phyloP scores from a whole-genome alignment of 2,888 invertebrate genomes.

The Eugnorisma glareosa region DNA sequence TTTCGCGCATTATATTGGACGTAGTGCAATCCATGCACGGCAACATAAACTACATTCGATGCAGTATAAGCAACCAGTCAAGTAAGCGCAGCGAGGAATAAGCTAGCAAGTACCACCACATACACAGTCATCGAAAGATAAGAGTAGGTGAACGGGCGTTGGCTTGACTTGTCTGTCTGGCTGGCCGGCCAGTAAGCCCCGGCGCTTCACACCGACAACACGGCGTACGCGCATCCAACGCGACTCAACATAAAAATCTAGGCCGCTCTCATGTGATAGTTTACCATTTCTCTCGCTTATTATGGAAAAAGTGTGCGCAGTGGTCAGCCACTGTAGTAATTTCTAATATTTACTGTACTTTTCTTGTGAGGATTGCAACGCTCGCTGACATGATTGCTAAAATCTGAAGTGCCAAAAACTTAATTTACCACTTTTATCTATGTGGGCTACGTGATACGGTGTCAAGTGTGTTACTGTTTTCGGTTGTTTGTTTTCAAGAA shows the following conservation, averaged over 20 bases:
- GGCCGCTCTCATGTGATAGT: constrained; percentile 84
- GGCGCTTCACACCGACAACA: constrained; percentile 81
- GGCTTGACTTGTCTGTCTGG: constrained; percentile 80
- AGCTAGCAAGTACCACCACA: constrained; percentile 72
- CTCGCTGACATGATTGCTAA: constrained; percentile 70
- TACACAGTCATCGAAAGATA: constrained; percentile 85
- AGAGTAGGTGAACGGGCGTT: constrained; percentile 89
- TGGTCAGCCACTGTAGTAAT: constrained; percentile 75
- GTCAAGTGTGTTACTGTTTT: constrained; percentile 80
- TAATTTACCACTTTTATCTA: constrained; percentile 81
- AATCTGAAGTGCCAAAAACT: constrained; percentile 79
- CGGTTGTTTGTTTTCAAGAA: constrained; percentile 73
- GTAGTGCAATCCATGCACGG: constrained; percentile 63
- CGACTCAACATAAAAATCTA: constrained; percentile 72
- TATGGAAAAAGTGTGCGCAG: constrained; percentile 82
- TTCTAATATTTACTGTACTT: constrained; percentile 70
- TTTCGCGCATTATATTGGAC: constrained; percentile 62
- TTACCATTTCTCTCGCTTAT: constrained; percentile 80
- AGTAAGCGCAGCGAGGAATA: constrained; percentile 78
- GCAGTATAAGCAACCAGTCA: constrained; percentile 79
- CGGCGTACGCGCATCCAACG: constrained; percentile 83
- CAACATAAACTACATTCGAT: constrained; percentile 71
- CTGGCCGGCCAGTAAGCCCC: constrained; percentile 81
- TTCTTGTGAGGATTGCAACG: constrained; percentile 57
- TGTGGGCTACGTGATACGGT: constrained; percentile 86